Evolutionary conservation across 2,888 invertebrate genomes (phyloP), one percentile per base, ranked within the genome.

Genomic region (Herminia tarsipennalis): DNA sequence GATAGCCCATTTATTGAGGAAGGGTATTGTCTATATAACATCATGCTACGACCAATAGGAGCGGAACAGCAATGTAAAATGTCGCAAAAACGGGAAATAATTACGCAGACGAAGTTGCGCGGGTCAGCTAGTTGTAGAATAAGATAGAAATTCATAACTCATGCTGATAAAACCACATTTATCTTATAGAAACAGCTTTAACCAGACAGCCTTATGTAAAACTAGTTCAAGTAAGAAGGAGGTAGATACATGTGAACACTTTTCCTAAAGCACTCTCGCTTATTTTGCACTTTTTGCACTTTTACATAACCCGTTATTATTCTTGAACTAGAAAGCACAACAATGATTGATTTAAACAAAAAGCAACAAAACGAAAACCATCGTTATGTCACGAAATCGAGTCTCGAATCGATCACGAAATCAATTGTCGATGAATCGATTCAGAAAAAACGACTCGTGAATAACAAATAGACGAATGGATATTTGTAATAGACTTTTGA

Each of bases 241-340:
- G 25, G 14, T 12, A 21, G n/a, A n/a, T n/a, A n/a, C n/a, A n/a
- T n/a, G n/a, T n/a, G n/a, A 36, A 49, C 36, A 47, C 44, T 59
- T 59, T 50, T 16, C 34, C 34, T 14, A 32, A 45, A 36, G 36
- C 43, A 54, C 53, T 59, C 37, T 54, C 46, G 46, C 40, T 51
- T 48, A 35, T 44, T 38, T 37, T 21, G 32, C 16, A 48, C 22
- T 63, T 57, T 60, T 63, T 56, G 50, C 36, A 27, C 12, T 33
- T n/a, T 70, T 71, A 67, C 53, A 61, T 59, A 74, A 74, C 52
- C 52, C 50, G 40, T 40, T 50, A 59, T 63, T 56, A 52, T 52
- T 47, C 36, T 59, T 62, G 54, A 56, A 47, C 59, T 73, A 70
- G 74, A 78, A 75, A 78, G 73, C 65, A 67, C 59, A 56, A 59